Evolutionary conservation across 2,888 invertebrate genomes (phyloP).

Genomic region (Cancer borealis): DNA sequence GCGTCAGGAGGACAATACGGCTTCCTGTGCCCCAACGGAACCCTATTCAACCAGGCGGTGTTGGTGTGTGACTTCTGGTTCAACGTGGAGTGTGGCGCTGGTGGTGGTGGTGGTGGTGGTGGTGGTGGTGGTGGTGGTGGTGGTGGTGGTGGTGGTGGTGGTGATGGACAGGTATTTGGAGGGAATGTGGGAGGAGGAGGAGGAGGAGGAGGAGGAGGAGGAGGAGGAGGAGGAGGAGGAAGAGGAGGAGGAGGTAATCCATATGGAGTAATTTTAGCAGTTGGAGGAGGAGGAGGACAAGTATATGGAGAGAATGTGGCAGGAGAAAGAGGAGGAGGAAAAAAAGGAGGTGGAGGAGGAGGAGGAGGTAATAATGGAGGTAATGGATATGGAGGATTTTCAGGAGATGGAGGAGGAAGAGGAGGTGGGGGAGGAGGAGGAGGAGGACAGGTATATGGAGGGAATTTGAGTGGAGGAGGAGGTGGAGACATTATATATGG

Average conservation of each 20-base stretch:
- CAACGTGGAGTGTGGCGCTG: constrained; percentile 55
- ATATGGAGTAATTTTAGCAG: neutral
- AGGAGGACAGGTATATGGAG: neutral
- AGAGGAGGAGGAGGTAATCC: neutral
- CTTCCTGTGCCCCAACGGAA: constrained; percentile 67
- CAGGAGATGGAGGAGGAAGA: no score
- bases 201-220: neutral
- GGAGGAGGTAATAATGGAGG: neutral
- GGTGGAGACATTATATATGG: neutral
- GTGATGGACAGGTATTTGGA: neutral
- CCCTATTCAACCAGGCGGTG: neutral
- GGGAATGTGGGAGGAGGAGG: neutral
- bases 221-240: neutral
- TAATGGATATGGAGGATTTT: neutral
- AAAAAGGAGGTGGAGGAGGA: no score
- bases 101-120: constrained; percentile 17
- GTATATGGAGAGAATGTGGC: neutral
- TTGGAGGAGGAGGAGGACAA: neutral
- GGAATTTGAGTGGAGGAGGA: neutral
- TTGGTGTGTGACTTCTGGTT: constrained; percentile 70
- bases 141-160: neutral
- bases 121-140: constrained; percentile 29
- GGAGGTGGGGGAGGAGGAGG: neutral
- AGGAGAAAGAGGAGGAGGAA: no score
- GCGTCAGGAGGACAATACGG: constrained; percentile 29